Evolutionary conservation across 2,888 invertebrate genomes (phyloP).

Genomic region (Acanthopleura granulata): DNA sequence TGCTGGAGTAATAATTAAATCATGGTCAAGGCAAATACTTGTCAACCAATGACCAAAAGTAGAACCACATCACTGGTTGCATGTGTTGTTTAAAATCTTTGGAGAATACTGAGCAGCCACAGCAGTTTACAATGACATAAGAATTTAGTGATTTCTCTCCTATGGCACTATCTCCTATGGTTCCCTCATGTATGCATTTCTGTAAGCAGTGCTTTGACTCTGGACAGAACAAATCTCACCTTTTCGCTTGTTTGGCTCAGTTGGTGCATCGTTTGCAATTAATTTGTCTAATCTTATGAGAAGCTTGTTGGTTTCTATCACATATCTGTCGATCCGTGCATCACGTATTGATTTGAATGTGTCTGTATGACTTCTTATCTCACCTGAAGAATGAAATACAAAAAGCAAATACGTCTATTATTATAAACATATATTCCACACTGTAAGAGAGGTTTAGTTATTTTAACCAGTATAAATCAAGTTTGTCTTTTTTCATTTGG

Average conservation of each 20-base stretch:
- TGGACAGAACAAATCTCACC: too few species aligned
- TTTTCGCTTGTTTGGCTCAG: conserved; percentile 68
- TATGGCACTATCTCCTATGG: neutral
- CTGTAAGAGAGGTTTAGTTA: too few species aligned
- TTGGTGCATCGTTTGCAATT: conserved; percentile 80
- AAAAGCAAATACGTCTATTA: neutral
- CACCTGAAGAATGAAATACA: conserved; percentile 69
- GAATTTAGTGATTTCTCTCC: neutral
- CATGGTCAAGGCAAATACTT: too few species aligned
- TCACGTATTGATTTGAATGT: conserved; percentile 81
- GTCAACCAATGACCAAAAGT: too few species aligned
- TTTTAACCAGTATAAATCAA: too few species aligned
- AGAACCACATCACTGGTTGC: too few species aligned
- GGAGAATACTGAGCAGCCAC: neutral
- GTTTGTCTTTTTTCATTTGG: too few species aligned
- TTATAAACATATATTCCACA: too few species aligned
- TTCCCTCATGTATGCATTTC: too few species aligned
- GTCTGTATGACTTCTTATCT: conserved; percentile 78
- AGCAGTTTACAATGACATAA: neutral
- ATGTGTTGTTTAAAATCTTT: too few species aligned
- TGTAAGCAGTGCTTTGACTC: too few species aligned
- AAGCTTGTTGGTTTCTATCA: conserved; percentile 95
- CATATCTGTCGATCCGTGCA: conserved; percentile 85
- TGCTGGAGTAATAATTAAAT: too few species aligned
- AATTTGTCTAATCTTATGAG: conserved; percentile 93